phyloP scores from a whole-genome alignment of 2,797 vertebrate species.

The Vultur gryphus region DNA sequence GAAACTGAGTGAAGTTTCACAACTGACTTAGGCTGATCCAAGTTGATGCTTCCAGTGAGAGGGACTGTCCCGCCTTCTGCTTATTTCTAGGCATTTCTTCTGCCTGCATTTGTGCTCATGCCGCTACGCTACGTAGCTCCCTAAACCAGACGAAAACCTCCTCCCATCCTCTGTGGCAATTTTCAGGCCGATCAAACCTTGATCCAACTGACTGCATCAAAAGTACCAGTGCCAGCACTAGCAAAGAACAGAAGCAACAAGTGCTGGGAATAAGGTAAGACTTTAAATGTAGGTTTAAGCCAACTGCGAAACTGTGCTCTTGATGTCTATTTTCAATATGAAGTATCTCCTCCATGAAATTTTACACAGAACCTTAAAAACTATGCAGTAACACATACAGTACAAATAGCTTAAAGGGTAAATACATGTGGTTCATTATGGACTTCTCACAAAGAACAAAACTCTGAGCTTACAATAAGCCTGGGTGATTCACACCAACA shows the following conservation, averaged over 20 bases:
- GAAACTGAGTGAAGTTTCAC: not conserved
- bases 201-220: not conserved
- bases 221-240: not conserved
- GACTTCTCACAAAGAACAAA: not conserved
- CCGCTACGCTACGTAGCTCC: not conserved
- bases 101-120: not conserved
- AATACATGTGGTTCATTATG: fast-evolving
- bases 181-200: not conserved
- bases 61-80: not conserved
- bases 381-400: not conserved
- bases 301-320: not conserved
- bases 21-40: not conserved
- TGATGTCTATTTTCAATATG: not conserved
- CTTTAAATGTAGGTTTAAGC: not conserved
- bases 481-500: not conserved
- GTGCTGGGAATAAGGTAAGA: not conserved
- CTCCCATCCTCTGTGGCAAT: not conserved
- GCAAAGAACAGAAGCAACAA: not conserved
- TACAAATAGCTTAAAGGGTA: not conserved
- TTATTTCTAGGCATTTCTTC: not conserved
- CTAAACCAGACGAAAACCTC: not conserved
- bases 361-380: not conserved
- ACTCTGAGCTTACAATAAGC: not conserved
- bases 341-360: not conserved
- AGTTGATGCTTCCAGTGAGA: not conserved